Conservation (phyloP, 2,113 vertebrate species). For the Geococcyx californianus region DNA sequence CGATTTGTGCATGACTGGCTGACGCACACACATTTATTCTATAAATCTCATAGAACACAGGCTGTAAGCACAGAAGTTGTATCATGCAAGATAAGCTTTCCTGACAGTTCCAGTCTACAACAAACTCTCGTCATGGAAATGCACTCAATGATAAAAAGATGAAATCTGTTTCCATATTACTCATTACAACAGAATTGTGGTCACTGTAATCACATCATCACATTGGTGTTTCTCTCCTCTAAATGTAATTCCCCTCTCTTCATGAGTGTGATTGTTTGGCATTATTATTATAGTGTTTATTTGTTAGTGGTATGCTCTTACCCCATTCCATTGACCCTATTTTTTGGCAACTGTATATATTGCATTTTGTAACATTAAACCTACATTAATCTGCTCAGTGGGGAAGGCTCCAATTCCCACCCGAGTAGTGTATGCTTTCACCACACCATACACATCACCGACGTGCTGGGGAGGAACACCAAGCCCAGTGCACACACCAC, state of each 20-base stretch:
- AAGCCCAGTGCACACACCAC: constrained; percentile 93
- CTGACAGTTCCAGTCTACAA: not conserved
- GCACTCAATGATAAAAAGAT: not conserved
- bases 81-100: not conserved
- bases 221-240: fast-evolving
- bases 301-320: not conserved
- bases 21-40: not conserved
- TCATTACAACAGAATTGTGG: not conserved
- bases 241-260: not conserved
- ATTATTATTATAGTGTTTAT: not conserved
- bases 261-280: not conserved
- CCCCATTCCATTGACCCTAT: no score
- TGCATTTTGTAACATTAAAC: constrained; percentile 5
- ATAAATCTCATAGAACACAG: not conserved
- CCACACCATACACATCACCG: constrained; percentile 92
- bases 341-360: fast-evolving
- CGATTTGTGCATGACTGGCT: not conserved
- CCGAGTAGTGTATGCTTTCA: constrained; percentile 95
- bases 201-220: not conserved
- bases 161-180: not conserved
- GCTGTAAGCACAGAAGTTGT: not conserved
- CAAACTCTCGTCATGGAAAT: not conserved
- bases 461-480: constrained; percentile 92
- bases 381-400: constrained; percentile 95
- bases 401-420: constrained; percentile 97